Percentiles rank a stretch among this genome's conserved stretches.
Conservation (phyloP, 92 coral and sea anemone species). For the Porites divaricata region DNA sequence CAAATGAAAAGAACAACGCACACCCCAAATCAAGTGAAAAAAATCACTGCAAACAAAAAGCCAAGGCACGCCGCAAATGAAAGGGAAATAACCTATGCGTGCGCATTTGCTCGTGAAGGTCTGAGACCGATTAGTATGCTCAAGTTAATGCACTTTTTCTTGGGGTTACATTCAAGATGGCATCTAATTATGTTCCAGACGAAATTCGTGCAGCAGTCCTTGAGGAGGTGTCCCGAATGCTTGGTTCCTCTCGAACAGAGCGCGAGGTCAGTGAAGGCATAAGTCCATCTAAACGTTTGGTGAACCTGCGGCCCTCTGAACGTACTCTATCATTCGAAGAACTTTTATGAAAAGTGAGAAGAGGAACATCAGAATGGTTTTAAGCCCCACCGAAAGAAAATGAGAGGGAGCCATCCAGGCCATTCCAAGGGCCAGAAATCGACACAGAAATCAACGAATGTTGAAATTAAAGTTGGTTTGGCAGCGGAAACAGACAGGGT, state of each 20-base stretch:
- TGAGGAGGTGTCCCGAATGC: conserved; percentile 31
- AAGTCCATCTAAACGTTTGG: neutral
- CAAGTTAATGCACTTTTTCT: neutral
- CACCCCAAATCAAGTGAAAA: neutral
- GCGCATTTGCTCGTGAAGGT: neutral
- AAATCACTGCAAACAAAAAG: neutral
- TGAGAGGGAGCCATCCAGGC: conserved; percentile 10
- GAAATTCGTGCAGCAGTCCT: conserved; percentile 31
- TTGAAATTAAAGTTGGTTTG: conserved; percentile 75
- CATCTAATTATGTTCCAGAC: conserved; percentile 7
- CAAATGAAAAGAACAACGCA: no score
- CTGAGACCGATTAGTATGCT: neutral
- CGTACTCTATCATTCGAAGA: conserved; percentile 59
- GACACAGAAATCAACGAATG: conserved; percentile 28
- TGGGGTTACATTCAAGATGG: conserved; percentile 11
- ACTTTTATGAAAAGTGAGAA: conserved; percentile 57
- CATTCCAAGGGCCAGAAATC: conserved; percentile 1
- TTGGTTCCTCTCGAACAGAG: conserved; percentile 8
- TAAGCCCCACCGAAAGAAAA: conserved; percentile 44
- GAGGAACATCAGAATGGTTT: conserved; percentile 48
- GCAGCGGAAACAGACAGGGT: conserved; percentile 67
- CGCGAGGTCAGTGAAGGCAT: neutral
- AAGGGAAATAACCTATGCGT: neutral
- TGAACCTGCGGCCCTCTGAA: conserved; percentile 11
- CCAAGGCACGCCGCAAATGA: neutral